Conservation (phyloP, 2,888 invertebrate genomes). For the Phasia obesa region DNA sequence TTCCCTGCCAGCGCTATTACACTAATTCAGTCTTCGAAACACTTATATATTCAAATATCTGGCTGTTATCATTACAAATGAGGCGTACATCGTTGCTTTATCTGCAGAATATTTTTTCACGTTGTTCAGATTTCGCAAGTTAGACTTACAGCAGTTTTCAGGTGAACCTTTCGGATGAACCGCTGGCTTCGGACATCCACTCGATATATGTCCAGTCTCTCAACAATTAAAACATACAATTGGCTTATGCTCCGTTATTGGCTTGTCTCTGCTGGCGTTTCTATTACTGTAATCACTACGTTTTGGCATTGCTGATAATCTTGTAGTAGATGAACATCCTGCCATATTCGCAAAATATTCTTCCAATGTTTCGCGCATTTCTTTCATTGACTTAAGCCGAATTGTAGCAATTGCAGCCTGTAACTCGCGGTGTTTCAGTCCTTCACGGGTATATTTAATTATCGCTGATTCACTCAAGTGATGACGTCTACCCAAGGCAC, state of each 20-base stretch:
- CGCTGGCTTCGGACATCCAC: neutral
- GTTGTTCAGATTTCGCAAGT: neutral
- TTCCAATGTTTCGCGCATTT: constrained; percentile 51
- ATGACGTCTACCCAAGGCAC: constrained; percentile 44
- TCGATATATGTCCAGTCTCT: constrained; percentile 12
- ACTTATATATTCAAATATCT: neutral
- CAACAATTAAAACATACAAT: constrained; percentile 55
- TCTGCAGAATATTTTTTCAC: neutral
- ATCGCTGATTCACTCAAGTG: constrained; percentile 45
- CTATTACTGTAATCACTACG: neutral
- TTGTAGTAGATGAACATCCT: neutral
- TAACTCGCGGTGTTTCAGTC: constrained; percentile 50
- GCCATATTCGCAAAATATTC: constrained; percentile 54
- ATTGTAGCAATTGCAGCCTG: constrained; percentile 41
- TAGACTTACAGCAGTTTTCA: constrained; percentile 41
- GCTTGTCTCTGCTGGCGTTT: neutral
- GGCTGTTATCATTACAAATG: neutral
- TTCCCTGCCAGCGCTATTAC: no score
- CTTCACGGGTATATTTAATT: constrained; percentile 60
- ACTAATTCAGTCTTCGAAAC: neutral
- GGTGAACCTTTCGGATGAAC: constrained; percentile 15
- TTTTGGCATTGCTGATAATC: neutral
- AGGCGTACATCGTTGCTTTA: neutral
- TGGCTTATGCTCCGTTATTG: no score
- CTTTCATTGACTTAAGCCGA: constrained; percentile 40